Evolutionary conservation across 1,140 invertebrate species (phyloP), one percentile per base, ranked within the genome.

Genomic region (Scaptomyza graminum): DNA sequence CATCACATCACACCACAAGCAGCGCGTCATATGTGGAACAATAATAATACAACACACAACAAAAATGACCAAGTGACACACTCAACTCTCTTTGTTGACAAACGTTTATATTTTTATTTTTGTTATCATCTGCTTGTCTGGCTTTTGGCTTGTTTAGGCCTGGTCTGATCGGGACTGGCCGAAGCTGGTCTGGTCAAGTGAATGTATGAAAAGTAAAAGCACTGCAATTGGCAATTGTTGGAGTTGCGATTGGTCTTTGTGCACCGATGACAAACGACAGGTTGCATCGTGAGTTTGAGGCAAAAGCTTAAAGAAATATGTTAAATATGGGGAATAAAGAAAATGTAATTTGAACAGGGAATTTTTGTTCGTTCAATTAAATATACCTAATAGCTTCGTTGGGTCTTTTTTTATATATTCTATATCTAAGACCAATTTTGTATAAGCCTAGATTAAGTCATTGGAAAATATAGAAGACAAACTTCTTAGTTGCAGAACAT

Each of bases 11-110:
- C 18, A 22, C 18, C 18, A 22, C 18, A 22, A 22, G 4, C 18
- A 22, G 18, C 18, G n/a, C 34, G 49, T 34, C 62, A 41, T 52
- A 81, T 76, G 66, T 80, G 55, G 76, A 61, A 71, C 70, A 64
- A 63, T 83, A 64, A 63, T 83, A 82, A 85, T 78, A 85, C 82
- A 85, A 81, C 63, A 44, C 15, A 50, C 18, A 31, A 74, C 59
- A 43, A 39, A 65, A 63, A 54, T 84, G 80, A 85, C 81, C 80
- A 68, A 84, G 63, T 84, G 80, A 85, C 80, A 85, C 73, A 84
- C 67, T 85, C 70, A 41, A 1, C 47, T 50, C 12, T 25, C 12
- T 57, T 4, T 12, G 25, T 41, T 47, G 41, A 59, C 50, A 64
- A 47, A 51, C 43, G 5, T 5, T 44, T 37, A 22, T 22, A 13